Evolutionary conservation across 2,797 vertebrate species (phyloP).

Genomic region (Malacoraja senta): DNA sequence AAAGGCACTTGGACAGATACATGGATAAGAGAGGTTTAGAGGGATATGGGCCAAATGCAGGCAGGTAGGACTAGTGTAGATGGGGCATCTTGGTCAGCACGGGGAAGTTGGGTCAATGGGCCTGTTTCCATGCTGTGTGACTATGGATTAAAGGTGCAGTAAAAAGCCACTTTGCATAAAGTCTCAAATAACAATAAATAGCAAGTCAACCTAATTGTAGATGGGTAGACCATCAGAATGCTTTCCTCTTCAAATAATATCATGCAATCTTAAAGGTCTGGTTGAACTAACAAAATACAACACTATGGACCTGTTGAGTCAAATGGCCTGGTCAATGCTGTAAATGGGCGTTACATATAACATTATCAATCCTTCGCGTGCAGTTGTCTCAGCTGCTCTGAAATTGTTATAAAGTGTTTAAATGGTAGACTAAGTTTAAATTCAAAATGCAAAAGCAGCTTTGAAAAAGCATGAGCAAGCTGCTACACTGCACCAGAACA

Average conservation of each 20-base stretch:
- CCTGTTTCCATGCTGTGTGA: too few relatives aligned
- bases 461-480: background rate
- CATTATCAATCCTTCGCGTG: too few relatives aligned
- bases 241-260: background rate
- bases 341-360: background rate
- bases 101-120: too few relatives aligned
- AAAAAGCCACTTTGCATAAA: background rate
- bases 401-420: background rate
- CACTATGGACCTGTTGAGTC: too few relatives aligned
- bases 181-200: background rate
- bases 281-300: background rate
- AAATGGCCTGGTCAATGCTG: too few relatives aligned
- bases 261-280: background rate
- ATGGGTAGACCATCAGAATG: background rate
- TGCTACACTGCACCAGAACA: background rate
- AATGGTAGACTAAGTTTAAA: background rate
- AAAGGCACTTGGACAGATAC: too few relatives aligned
- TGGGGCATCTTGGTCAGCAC: too few relatives aligned
- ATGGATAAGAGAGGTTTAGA: too few relatives aligned
- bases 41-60: too few relatives aligned
- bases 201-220: background rate
- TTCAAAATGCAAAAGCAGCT: background rate
- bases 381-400: background rate
- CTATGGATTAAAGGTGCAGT: background rate
- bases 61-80: too few relatives aligned